phyloP scores from a whole-genome alignment of 2,797 vertebrate genomes.

The Enteromius fasciolatus region DNA sequence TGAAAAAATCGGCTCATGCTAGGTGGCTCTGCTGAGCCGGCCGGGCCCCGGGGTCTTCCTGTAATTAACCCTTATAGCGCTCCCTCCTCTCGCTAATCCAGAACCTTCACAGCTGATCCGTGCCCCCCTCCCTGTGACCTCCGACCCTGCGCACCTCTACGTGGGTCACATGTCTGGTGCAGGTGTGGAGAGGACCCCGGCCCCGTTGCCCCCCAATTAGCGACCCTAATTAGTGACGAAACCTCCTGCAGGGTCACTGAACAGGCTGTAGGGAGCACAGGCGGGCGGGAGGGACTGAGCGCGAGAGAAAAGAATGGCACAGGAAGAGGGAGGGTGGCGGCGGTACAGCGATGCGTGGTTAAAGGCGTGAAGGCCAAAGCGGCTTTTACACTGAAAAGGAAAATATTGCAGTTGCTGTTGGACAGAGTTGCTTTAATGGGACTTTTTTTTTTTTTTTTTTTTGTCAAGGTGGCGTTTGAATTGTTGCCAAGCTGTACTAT shows the following conservation, averaged over 20 bases:
- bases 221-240: conserved; percentile 82
- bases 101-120: conserved; percentile 53
- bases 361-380: conserved; percentile 63
- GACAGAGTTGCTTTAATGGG: conserved; percentile 22
- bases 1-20: conserved; percentile 61
- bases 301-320: conserved; percentile 34
- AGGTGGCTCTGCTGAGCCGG: conserved; percentile 66
- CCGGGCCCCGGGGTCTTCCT: conserved; percentile 70
- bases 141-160: conserved; percentile 78
- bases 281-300: conserved; percentile 43
- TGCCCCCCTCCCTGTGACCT: conserved; percentile 63
- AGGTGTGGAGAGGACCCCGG: conserved; percentile 91
- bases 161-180: conserved; percentile 84
- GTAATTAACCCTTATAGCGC: conserved; percentile 74
- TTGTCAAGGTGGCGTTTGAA: conserved; percentile 11
- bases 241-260: conserved; percentile 84
- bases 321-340: conserved; percentile 20
- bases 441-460: not conserved
- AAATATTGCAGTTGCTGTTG: conserved; percentile 25
- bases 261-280: conserved; percentile 54
- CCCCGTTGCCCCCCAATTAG: conserved; percentile 86
- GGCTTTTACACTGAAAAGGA: conserved; percentile 34
- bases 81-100: conserved; percentile 52
- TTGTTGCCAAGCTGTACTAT: conserved; percentile 4
- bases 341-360: conserved; percentile 71